Base-by-base conservation (phyloP, 2,888 invertebrate species). In the Ecdyonurus torrentis region DNA sequence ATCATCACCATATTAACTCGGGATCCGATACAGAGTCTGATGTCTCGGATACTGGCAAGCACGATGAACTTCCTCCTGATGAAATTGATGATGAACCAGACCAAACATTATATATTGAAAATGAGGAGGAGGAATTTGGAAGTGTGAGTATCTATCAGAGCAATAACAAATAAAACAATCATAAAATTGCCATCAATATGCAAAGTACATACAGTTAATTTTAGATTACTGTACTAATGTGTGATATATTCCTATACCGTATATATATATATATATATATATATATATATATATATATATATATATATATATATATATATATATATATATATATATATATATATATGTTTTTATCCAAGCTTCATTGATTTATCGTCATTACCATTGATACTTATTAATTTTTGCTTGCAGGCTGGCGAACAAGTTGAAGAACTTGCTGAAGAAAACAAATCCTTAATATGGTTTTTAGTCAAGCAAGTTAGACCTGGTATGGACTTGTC, bases 401-500 rank as follows among this genome's bases (percentile, higher is more conserved):
- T 63, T 61, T 63, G 58, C 59, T 71, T 72, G 24, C 70, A 87
- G 85, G 84, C 84, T 20, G 89, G 89, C 0, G 89, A 89, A 71
- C 85, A 94, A 71, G 89, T 93, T 1, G 91, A 95, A 72, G 95
- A 94, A 72, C 83, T 96, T 23, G 91, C 88, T 0, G 95, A 96
- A 64, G 95, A 96, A 74, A 93, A 96, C 77, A 95, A 94, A 75
- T 92, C 92, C 20, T 79, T 96, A 58, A 87, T 96, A 69, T 96
- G 96, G 95, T 90, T 89, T 72, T 80, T 96, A 52, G 81, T 96
- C 70, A 96, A 96, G 76, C 96, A 96, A 81, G 78, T 77, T 62
- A 82, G 94, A 19, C 94, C 95, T 0, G 96, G 96, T 60, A 96
- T 96, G 96, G 96, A 96, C 77, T 78, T 96, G 25, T 90, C 90